Conservation (phyloP, 2,888 invertebrate species). For the Tenthredo distinguenda region DNA sequence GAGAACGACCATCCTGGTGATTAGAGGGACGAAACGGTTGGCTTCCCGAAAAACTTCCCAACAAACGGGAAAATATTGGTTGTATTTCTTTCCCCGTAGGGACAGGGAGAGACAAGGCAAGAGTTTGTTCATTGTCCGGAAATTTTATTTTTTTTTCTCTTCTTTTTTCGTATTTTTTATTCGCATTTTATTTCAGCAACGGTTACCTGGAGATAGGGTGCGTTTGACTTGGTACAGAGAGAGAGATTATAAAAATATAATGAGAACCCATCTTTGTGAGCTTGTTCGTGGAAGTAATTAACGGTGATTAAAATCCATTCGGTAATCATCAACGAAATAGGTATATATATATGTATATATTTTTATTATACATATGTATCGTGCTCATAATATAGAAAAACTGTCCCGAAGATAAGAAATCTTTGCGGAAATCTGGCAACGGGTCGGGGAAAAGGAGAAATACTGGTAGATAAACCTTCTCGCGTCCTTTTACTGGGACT, state of each 20-base stretch:
- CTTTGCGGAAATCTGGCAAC: not conserved
- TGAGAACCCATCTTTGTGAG: not conserved
- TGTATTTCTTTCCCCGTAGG: conserved; percentile 2
- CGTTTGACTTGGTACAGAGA: not conserved
- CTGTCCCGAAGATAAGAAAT: conserved; percentile 5
- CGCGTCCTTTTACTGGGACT: conserved; percentile 39
- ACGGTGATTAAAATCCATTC: not conserved
- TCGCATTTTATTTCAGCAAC: not conserved
- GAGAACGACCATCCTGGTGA: not conserved
- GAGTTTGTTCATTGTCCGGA: conserved; percentile 9
- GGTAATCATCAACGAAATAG: not conserved
- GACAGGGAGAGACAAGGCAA: not conserved
- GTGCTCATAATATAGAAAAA: not conserved
- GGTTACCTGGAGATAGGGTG: not conserved
- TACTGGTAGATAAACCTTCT: conserved; percentile 24
- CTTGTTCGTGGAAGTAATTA: conserved; percentile 13
- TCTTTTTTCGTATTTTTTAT: not conserved
- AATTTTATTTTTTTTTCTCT: not conserved
- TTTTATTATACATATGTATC: not conserved
- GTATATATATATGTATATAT: not conserved
- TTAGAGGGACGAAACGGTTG: conserved; percentile 32
- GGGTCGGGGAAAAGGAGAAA: not conserved
- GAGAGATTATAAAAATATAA: conserved; percentile 33
- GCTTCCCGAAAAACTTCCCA: conserved; percentile 16
- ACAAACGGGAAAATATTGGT: conserved; percentile 32